Base-by-base conservation (phyloP, 2,797 vertebrate genomes). In the Halcyon smyrnensis region DNA sequence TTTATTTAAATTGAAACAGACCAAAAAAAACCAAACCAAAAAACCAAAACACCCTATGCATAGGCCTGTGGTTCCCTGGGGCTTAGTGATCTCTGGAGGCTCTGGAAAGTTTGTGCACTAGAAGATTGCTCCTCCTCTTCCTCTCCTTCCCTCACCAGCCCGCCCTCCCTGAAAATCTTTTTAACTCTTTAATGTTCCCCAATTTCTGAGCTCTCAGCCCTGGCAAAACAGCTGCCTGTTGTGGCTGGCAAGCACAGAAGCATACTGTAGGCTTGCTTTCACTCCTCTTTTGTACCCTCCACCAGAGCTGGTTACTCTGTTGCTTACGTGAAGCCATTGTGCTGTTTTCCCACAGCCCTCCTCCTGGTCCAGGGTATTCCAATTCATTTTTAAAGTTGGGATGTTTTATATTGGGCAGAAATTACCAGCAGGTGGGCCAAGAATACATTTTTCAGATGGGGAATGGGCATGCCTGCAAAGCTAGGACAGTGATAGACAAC, bases 1-100 rank as follows among this genome's bases (percentile, higher is more conserved):
- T 69, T 63, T 84, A 11, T 71, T 90, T 84, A 78, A 78, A 76
- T 85, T 65, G 84, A 94, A 96, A 86, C 23, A 87, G 43, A 79
- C 45, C 30, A 30, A 24, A 57, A 9, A 87, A 64, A 18, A 56
- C 62, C 65, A 69, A 8, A n/a, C 8, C 4, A 34, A 71, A 25
- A 19, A 18, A 48, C 56, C 25, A 23, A 62, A 63, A 82, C 51
- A 83, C 74, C 46, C 64, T 65, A 19, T 70, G 57, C 36, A 51
- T 30, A 71, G 15, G 48, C 25, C 51, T 74, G 37, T 74, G 25
- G 45, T 70, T 90, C 73, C 51, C 62, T 63, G 46, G n/a, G 84
- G 41, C 41, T 85, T 90, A 93, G 64, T 77, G 89, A 71, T 88
- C 90, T 83, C 80, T 86, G 79, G 53, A 93, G 70, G 70, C 12